Evolutionary conservation across 2,888 invertebrate genomes (phyloP).

Genomic region (Erannis defoliaria): DNA sequence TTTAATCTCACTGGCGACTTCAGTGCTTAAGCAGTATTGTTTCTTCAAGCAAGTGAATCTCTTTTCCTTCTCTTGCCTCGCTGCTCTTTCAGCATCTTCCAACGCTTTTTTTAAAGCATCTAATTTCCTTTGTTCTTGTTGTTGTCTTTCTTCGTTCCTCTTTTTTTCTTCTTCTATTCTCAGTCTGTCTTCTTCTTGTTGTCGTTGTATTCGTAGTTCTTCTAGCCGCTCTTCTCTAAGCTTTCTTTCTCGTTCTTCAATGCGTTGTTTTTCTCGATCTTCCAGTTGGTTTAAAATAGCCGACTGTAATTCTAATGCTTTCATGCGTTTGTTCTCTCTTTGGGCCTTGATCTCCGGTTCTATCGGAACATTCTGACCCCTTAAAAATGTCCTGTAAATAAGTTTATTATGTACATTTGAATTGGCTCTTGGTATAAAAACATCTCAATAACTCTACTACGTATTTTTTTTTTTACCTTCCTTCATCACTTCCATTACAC

Average conservation of each 20-base stretch:
- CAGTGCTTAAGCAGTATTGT: constrained; percentile 48
- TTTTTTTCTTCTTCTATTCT: constrained; percentile 91
- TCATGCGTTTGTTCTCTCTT: constrained; percentile 92
- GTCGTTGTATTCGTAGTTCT: constrained; percentile 91
- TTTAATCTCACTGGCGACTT: constrained; percentile 54
- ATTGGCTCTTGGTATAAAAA: neutral
- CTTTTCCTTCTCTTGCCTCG: constrained; percentile 89
- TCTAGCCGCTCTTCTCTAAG: constrained; percentile 93
- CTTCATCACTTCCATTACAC: constrained; percentile 81
- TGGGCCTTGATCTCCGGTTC: constrained; percentile 93
- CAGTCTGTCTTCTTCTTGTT: constrained; percentile 90
- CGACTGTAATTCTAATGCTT: constrained; percentile 94
- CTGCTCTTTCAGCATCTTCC: constrained; percentile 91
- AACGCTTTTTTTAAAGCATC: constrained; percentile 92
- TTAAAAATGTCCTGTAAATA: constrained; percentile 88
- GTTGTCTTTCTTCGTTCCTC: constrained; percentile 89
- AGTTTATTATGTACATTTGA: neutral
- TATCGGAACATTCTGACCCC: constrained; percentile 95
- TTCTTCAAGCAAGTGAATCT: constrained; percentile 71
- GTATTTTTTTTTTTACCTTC: constrained; percentile 60
- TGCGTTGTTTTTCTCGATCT: constrained; percentile 91
- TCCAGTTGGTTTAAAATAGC: constrained; percentile 94
- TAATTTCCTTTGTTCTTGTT: constrained; percentile 90
- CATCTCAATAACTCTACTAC: neutral
- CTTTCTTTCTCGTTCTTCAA: constrained; percentile 91